phyloP scores from a whole-genome alignment of 2,888 invertebrate species.

The Drepanosiphum platanoidis region DNA sequence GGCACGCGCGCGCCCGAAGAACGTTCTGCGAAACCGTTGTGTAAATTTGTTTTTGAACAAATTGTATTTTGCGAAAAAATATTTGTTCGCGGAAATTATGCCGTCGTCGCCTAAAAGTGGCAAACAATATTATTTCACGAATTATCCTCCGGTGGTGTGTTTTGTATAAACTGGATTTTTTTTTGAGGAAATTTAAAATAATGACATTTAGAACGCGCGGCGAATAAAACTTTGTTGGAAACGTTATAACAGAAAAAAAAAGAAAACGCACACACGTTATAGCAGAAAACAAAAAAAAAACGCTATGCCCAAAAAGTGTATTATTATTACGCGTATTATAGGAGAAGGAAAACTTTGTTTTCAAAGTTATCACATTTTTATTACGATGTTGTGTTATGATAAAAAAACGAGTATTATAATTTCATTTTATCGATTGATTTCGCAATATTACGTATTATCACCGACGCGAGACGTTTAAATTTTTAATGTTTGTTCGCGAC shows the following conservation, averaged over 20 bases:
- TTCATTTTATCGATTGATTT: background rate
- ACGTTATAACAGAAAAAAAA: slow-evolving; percentile 4
- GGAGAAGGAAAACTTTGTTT: background rate
- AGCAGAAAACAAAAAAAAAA: background rate
- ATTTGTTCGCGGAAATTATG: slow-evolving; percentile 28
- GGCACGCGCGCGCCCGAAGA: background rate
- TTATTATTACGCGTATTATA: no score
- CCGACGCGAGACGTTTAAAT: background rate
- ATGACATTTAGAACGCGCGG: slow-evolving; percentile 7
- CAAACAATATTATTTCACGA: slow-evolving; percentile 36
- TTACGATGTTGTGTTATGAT: background rate
- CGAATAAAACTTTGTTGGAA: slow-evolving; percentile 20
- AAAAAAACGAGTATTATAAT: slow-evolving; percentile 26
- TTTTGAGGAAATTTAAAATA: slow-evolving; percentile 9
- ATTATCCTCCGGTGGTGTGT: background rate
- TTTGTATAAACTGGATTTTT: slow-evolving; percentile 3
- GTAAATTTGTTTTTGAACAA: slow-evolving; percentile 16
- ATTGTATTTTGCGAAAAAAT: slow-evolving; percentile 16
- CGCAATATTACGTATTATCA: background rate
- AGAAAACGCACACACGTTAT: background rate
- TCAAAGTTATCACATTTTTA: background rate
- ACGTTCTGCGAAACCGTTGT: background rate
- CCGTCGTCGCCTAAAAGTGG: background rate
- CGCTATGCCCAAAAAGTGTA: slow-evolving; percentile 8
- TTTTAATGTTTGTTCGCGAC: background rate